Evolutionary conservation across 2,797 vertebrate species (phyloP), one percentile per base, ranked within the genome.

Genomic region (Dendrocincla fuliginosa): DNA sequence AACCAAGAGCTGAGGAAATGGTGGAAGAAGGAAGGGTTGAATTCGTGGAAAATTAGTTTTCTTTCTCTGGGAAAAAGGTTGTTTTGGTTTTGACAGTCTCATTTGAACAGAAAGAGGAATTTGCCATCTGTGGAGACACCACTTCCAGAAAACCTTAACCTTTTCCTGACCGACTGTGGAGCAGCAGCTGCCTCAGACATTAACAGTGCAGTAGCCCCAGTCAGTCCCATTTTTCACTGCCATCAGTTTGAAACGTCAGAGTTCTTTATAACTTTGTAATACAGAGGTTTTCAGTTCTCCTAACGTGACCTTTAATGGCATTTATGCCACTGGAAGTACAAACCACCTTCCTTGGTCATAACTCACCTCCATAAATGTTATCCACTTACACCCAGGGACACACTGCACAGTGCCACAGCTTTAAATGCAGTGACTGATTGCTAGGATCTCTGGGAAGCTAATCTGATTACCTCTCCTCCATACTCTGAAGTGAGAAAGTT

Each of bases 51-150:
- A 94, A 93, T 68, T 50, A 87, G 68, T 93, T 96, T 96, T 95
- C 65, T 86, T 95, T 96, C 89, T 89, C 90, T 95, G 95, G 87
- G 89, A 95, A 96, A 93, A 81, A 89, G 39, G 71, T 81, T 93
- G 87, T 78, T 96, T 94, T 96, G 90, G 2, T 95, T 95, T 69
- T 94, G 90, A 95, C 60, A 65, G 89, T 87, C 84, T 94, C 74
- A 82, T 85, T 93, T 94, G 91, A 97, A 95, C 79, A 94, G 89
- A 94, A 97, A 96, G 95, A 87, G 88, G 89, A 96, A 97, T 95
- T 91, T 93, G 89, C 84, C 93, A 93, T 93, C 93, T 94, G 91
- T 84, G 92, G 91, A 95, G 73, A 87, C 8, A 2, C 64, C 79
- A 93, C 61, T 94, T 96, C 73, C 92, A 95, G 92, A 95, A 93